Evolutionary conservation across 2,888 invertebrate species (phyloP).

Genomic region (Chalcis sispes): DNA sequence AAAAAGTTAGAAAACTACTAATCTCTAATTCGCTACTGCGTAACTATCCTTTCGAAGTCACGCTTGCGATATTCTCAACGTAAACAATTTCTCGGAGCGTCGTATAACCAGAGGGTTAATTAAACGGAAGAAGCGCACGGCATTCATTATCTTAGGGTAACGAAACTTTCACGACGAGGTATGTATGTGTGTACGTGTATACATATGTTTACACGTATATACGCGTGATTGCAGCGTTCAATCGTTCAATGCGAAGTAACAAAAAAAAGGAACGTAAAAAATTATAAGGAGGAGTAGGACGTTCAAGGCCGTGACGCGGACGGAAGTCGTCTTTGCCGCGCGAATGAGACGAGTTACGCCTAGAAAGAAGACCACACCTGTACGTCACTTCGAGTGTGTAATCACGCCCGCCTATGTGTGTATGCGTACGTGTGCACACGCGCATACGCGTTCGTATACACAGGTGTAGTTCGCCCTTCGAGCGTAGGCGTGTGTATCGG

Average conservation of each 20-base stretch:
- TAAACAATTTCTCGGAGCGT: constrained; percentile 30
- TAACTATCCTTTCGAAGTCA: too few species aligned
- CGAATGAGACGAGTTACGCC: not conserved
- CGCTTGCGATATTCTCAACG: too few species aligned
- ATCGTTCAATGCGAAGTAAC: not conserved
- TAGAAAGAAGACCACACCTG: constrained; percentile 20
- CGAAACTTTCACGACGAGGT: too few species aligned
- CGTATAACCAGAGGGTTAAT: constrained; percentile 11
- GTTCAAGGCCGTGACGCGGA: constrained; percentile 47
- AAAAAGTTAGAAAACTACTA: too few species aligned
- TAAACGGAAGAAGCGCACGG: constrained; percentile 42
- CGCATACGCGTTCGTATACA: not conserved
- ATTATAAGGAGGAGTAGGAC: constrained; percentile 36
- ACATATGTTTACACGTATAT: not conserved
- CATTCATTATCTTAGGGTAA: constrained; percentile 20
- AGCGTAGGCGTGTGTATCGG: constrained; percentile 26
- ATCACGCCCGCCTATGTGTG: constrained; percentile 10
- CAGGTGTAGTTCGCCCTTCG: not conserved
- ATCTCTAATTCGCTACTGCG: too few species aligned
- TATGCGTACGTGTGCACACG: not conserved
- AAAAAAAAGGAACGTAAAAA: not conserved
- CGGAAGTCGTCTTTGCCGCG: constrained; percentile 25
- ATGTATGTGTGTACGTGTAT: not conserved
- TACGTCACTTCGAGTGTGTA: constrained; percentile 35
- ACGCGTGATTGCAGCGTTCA: constrained; percentile 10